These are phyloP conservation scores for Stegostoma tigrinum DNA, from an alignment of 2,113 vertebrate species.

Conservation along the genomic window DNA sequence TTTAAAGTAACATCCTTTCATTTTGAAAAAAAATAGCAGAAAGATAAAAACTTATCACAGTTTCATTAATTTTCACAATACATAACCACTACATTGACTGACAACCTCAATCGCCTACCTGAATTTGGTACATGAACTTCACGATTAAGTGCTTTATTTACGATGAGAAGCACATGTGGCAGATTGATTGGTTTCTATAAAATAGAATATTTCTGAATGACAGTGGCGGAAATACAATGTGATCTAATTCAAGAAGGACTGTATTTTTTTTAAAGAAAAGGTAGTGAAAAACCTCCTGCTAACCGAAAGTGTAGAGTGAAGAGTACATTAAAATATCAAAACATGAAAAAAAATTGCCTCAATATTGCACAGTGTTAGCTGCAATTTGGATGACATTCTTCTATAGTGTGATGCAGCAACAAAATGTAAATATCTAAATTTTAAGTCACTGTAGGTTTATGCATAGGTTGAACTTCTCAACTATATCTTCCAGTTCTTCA, in stretches of 20 bases:
- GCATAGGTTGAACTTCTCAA: not conserved
- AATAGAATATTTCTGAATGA: not conserved
- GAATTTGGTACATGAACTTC: not conserved
- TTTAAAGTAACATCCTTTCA: not conserved
- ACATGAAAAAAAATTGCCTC: not conserved
- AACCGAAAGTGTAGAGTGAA: not conserved
- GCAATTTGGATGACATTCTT: not conserved
- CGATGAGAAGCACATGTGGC: not conserved
- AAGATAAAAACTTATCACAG: no score
- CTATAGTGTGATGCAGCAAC: not conserved
- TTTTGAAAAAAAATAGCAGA: not conserved
- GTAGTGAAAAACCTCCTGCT: not conserved
- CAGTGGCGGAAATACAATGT: not conserved
- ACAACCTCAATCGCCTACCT: not conserved
- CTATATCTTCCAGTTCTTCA: not conserved
- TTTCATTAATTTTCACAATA: not conserved
- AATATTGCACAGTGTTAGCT: slow-evolving; percentile 1
- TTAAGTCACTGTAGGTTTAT: not conserved
- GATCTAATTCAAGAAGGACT: not conserved
- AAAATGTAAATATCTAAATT: not conserved
- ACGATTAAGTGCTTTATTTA: not conserved
- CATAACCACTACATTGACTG: not conserved
- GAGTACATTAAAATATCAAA: not conserved
- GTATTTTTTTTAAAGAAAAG: not conserved
- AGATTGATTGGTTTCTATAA: not conserved